Evolutionary conservation across 2,888 invertebrate genomes (phyloP), one percentile per base, ranked within the genome.

Genomic region (Seira sanloemensis): DNA sequence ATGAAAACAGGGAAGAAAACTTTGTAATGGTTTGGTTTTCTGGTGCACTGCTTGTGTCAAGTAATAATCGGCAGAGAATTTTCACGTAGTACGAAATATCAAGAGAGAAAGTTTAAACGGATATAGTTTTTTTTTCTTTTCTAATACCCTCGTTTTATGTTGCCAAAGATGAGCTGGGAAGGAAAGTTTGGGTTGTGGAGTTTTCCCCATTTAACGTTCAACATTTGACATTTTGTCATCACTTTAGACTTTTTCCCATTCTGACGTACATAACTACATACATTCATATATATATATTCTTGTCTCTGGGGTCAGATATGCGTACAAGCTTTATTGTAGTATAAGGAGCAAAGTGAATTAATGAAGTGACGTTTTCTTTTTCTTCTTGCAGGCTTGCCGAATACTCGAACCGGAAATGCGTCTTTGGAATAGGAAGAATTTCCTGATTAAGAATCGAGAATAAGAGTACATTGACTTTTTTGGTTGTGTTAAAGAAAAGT

Each of bases 21-120:
- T 62, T 62, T 62, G 7, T 62, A 62, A 62, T 62, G 23, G 62
- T 62, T 62, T 62, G 62, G 62, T 62, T 62, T 19, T 23, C n/a
- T 62, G 62, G 62, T 62, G 21, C 62, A 62, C 62, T 62, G 62
- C 62, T 62, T 62, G 62, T 62, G 62, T 62, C 62, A 62, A 62
- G 62, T 62, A 62, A 62, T 62, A 62, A 62, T 7, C 62, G 21
- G 23, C 21, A 62, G 21, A 62, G 21, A 23, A 62, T 21, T 62
- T 62, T 62, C 62, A 62, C 19, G 62, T 62, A 21, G 16, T 62
- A 23, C 12, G 62, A 62, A n/a, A 62, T 62, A 9, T 7, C 62
- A n/a, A n/a, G n/a, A 21, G 62, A 12, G 21, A 62, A 62, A 62
- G 21, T 62, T 62, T 62, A 62, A 62, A 62, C 62, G 62, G 21